A percentile compares a stretch with the other conserved stretches of the same genome.
Evolutionary conservation across 2,113 vertebrate species (phyloP).

Genomic region (Macrotis lagotis): DNA sequence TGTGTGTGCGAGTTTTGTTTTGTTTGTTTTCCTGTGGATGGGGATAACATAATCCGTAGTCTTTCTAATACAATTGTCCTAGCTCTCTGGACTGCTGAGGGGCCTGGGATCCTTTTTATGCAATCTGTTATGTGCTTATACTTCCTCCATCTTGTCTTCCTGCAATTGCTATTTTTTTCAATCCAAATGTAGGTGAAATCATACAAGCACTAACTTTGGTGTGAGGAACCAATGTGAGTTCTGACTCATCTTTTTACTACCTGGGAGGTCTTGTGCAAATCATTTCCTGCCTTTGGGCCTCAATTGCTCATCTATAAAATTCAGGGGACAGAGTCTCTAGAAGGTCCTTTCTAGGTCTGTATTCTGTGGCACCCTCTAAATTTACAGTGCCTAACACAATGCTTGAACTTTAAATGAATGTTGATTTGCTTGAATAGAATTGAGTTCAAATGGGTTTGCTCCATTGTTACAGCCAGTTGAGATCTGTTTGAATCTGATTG

Average conservation of each 20-base stretch:
- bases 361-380: background rate
- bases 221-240: background rate
- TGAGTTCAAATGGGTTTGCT: background rate
- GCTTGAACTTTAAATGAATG: background rate
- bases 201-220: background rate
- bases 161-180: background rate
- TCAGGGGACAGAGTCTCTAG: background rate
- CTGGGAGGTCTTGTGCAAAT: background rate
- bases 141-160: background rate
- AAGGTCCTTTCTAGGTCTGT: background rate
- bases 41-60: no score
- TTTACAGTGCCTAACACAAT: background rate
- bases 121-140: background rate
- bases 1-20: no score
- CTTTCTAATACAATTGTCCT: no score
- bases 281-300: background rate
- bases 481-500: background rate
- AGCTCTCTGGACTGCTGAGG: no score
- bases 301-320: background rate
- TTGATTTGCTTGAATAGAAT: background rate
- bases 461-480: background rate
- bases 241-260: background rate
- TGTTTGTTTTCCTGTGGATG: no score
- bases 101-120: background rate
- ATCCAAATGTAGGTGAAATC: background rate